Evolutionary conservation across 64 coral and sea anemone species (phyloP).

Genomic region (Porites lutea): DNA sequence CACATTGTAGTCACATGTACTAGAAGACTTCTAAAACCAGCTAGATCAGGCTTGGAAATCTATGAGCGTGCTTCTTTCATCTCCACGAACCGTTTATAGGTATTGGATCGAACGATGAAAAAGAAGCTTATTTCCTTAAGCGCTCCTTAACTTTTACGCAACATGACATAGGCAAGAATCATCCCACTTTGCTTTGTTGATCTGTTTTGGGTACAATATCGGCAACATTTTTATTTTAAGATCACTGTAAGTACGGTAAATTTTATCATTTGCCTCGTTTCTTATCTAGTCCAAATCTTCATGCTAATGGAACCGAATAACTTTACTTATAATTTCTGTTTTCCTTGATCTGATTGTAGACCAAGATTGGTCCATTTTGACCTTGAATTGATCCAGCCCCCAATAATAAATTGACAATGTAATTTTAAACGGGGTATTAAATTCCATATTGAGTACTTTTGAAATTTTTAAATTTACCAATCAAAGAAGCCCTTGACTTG

Average conservation of each 20-base stretch:
- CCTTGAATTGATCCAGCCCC: no score
- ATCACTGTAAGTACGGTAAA: background rate
- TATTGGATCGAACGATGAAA: background rate
- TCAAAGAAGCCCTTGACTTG: background rate
- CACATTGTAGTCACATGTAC: slow-evolving; percentile 29
- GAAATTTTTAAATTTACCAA: background rate
- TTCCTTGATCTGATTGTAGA: background rate
- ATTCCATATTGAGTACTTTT: background rate
- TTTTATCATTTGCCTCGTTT: background rate
- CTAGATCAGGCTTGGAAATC: background rate
- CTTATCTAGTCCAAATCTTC: background rate
- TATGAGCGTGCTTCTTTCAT: no score
- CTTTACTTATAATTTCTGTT: background rate
- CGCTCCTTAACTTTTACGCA: background rate
- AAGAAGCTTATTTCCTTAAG: background rate
- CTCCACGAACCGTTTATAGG: background rate
- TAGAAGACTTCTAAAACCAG: background rate
- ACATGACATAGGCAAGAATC: background rate
- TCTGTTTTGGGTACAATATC: background rate
- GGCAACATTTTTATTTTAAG: background rate
- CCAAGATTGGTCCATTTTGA: background rate
- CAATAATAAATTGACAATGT: background rate
- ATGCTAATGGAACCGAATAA: background rate
- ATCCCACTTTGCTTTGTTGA: background rate
- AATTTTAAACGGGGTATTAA: background rate